phyloP scores from a whole-genome alignment of 2,797 vertebrate genomes.

The Arrhamphus sclerolepis region DNA sequence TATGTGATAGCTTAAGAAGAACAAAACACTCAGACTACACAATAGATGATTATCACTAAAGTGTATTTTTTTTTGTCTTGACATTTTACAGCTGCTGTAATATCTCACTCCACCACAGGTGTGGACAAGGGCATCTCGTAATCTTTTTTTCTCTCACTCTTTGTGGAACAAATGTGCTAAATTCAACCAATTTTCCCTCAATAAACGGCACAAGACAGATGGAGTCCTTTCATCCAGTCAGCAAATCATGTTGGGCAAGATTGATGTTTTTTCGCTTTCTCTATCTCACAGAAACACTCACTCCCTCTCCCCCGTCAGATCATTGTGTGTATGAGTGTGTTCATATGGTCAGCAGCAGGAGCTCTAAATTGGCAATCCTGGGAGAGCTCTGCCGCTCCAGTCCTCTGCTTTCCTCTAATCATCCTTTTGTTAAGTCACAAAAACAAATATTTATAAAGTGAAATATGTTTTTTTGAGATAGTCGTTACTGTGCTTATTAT shows the following conservation, averaged over 20 bases:
- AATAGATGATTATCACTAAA: slow-evolving; percentile 16
- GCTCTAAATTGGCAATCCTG: slow-evolving; percentile 58
- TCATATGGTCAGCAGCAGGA: slow-evolving; percentile 39
- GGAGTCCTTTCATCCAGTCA: slow-evolving; percentile 76
- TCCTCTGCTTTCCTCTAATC: slow-evolving; percentile 27
- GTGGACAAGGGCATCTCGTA: slow-evolving; percentile 50
- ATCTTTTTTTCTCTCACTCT: slow-evolving; percentile 46
- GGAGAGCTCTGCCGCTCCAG: slow-evolving; percentile 31
- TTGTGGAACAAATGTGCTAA: slow-evolving; percentile 59
- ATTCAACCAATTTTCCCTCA: slow-evolving; percentile 69
- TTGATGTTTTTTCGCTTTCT: slow-evolving; percentile 67
- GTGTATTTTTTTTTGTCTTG: slow-evolving; percentile 15
- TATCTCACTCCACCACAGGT: slow-evolving; percentile 36
- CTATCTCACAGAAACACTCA: slow-evolving; percentile 28
- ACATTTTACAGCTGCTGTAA: slow-evolving; percentile 29
- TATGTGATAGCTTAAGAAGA: background rate
- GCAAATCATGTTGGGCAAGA: slow-evolving; percentile 76
- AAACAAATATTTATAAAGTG: slow-evolving; percentile 33
- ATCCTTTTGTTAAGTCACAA: slow-evolving; percentile 27
- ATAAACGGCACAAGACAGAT: slow-evolving; percentile 76
- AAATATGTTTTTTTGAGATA: slow-evolving; percentile 8
- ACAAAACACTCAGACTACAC: slow-evolving; percentile 5
- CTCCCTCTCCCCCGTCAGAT: slow-evolving; percentile 21
- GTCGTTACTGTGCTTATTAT: slow-evolving; percentile 1
- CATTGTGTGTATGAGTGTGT: slow-evolving; percentile 24